These are phyloP conservation scores for Nymphalis urticae DNA, from an alignment of 2,888 invertebrate genomes.

Conservation along the genomic window DNA sequence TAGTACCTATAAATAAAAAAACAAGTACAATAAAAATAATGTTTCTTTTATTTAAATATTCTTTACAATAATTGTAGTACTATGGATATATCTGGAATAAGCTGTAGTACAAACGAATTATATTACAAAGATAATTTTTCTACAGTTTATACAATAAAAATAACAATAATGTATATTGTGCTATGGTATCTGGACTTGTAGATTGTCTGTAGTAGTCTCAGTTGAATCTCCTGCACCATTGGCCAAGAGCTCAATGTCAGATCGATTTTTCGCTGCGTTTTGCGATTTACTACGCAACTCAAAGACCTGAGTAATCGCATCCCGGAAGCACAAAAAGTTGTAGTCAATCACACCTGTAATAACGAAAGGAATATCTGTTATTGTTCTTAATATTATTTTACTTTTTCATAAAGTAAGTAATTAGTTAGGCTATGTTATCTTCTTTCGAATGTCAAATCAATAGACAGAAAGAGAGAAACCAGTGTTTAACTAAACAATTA, in stretches of 20 bases:
- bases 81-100: constrained; percentile 39
- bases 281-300: constrained; percentile 89
- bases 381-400: not conserved
- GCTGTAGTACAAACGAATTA: constrained; percentile 39
- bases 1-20: not conserved
- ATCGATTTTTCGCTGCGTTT: constrained; percentile 56
- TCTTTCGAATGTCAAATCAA: no score
- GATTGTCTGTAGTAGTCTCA: constrained; percentile 62
- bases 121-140: constrained; percentile 36
- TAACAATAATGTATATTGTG: constrained; percentile 44
- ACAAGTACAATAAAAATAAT: constrained; percentile 24
- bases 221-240: constrained; percentile 68
- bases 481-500: no score
- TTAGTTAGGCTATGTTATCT: no score
- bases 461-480: no score
- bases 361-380: constrained; percentile 1
- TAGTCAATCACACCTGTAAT: constrained; percentile 96
- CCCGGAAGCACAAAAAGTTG: constrained; percentile 98
- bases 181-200: constrained; percentile 62
- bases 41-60: constrained; percentile 38
- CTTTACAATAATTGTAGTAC: constrained; percentile 32
- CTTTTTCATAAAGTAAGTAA: no score
- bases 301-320: constrained; percentile 98
- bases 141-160: constrained; percentile 37
- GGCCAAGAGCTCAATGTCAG: constrained; percentile 57